Percentiles rank a stretch among this genome's conserved stretches.
phyloP scores from a whole-genome alignment of 2,888 invertebrate species.

The Drosophila histrio region DNA sequence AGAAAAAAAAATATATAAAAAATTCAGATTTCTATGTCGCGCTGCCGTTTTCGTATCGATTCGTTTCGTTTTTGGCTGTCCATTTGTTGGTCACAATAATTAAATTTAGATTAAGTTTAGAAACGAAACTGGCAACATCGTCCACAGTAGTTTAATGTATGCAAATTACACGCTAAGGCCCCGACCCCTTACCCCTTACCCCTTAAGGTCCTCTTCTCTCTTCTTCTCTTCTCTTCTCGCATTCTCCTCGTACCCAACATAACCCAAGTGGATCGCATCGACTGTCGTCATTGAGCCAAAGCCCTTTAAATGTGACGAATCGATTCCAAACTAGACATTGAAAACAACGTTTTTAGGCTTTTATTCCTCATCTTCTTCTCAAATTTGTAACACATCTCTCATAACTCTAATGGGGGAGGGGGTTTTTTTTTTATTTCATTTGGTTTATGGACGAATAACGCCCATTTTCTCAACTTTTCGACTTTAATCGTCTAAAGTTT shows the following conservation, averaged over 20 bases:
- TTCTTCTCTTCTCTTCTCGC: neutral
- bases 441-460: conserved; percentile 69
- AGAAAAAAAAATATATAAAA: conserved; percentile 46
- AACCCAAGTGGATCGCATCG: conserved; percentile 35
- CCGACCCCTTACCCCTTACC: conserved; percentile 9
- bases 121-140: conserved; percentile 52
- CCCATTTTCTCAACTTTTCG: conserved; percentile 76
- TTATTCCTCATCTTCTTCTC: conserved; percentile 17
- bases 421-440: conserved; percentile 31
- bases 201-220: neutral
- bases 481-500: conserved; percentile 67
- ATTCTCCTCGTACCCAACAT: neutral
- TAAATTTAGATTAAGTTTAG: conserved; percentile 78
- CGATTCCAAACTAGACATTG: conserved; percentile 73
- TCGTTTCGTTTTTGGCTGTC: conserved; percentile 36
- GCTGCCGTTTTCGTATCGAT: conserved; percentile 41
- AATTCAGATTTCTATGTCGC: conserved; percentile 60
- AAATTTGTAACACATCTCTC: conserved; percentile 59
- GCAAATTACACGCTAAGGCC: conserved; percentile 71
- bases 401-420: conserved; percentile 6
- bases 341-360: conserved; percentile 30
- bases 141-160: conserved; percentile 77
- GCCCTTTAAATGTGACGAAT: conserved; percentile 75
- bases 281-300: conserved; percentile 73
- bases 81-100: conserved; percentile 76